These are phyloP conservation scores for Gavia stellata DNA, from an alignment of 2,113 vertebrate species.

Conservation along the genomic window DNA sequence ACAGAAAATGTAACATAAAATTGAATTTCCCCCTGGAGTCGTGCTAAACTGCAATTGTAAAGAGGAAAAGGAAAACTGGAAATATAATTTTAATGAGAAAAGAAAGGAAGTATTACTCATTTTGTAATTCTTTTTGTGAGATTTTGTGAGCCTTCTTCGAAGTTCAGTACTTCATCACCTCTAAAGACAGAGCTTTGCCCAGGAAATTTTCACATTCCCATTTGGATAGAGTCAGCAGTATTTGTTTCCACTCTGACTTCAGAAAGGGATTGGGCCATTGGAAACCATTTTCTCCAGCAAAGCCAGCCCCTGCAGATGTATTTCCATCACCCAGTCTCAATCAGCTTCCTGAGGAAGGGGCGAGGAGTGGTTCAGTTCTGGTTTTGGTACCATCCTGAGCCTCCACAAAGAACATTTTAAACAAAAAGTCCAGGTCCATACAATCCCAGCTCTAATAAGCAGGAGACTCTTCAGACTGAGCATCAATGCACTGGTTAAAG, in stretches of 20 bases:
- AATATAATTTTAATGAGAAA: constrained; percentile 38
- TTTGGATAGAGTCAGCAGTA: not conserved
- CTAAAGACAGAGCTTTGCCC: not conserved
- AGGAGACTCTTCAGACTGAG: not conserved
- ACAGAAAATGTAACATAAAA: constrained; percentile 6
- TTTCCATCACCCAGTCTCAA: not conserved
- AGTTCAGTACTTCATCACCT: not conserved
- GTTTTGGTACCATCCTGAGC: not conserved
- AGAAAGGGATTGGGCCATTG: not conserved
- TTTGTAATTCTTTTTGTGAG: constrained; percentile 26
- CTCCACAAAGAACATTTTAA: not conserved
- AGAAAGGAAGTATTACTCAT: constrained; percentile 11
- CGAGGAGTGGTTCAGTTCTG: not conserved
- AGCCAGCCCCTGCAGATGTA: not conserved
- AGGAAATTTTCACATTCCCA: not conserved
- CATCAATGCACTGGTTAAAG: not conserved
- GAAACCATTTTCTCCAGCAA: not conserved
- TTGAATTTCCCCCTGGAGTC: not conserved
- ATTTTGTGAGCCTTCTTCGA: not conserved
- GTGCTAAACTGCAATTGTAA: not conserved
- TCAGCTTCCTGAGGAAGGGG: not conserved
- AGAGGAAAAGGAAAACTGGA: constrained; percentile 7
- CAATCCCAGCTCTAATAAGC: not conserved
- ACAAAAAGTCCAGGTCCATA: not conserved
- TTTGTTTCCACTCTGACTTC: not conserved